Conservation (phyloP, 2,113 vertebrate genomes). For the Tragelaphus buxtoni region DNA sequence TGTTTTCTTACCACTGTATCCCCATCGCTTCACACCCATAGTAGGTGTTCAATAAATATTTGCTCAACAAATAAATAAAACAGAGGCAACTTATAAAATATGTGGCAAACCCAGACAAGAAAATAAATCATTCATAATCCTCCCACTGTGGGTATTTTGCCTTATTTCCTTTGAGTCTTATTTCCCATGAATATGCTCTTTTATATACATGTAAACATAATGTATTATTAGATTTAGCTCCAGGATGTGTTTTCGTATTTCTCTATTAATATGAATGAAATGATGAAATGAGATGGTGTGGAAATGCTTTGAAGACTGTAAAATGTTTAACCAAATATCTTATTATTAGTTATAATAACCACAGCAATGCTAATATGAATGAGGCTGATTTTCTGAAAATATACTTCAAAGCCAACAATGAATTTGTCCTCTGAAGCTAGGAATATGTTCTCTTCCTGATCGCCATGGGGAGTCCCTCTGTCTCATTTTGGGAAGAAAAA, state of each 20-base stretch:
- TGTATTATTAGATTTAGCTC: slow-evolving; percentile 68
- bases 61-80: slow-evolving; percentile 33
- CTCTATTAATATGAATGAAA: slow-evolving; percentile 72
- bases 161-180: slow-evolving; percentile 60
- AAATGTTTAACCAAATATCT: slow-evolving; percentile 70
- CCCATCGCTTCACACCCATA: neutral
- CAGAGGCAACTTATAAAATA: slow-evolving; percentile 1
- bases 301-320: slow-evolving; percentile 64
- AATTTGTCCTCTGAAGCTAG: neutral
- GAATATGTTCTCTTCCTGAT: neutral
- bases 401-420: neutral
- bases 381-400: slow-evolving; percentile 45
- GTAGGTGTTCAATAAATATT: slow-evolving; percentile 26
- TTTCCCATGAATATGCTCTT: slow-evolving; percentile 63
- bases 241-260: slow-evolving; percentile 69
- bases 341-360: slow-evolving; percentile 68
- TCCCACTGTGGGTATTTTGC: slow-evolving; percentile 51
- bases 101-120: neutral
- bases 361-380: slow-evolving; percentile 34
- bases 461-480: neutral
- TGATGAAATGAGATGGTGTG: slow-evolving; percentile 56
- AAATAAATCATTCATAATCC: slow-evolving; percentile 58
- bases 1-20: neutral
- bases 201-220: slow-evolving; percentile 70
- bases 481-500: neutral